These are phyloP conservation scores for Ictidomys tridecemlineatus DNA, from an alignment of 2,113 vertebrate species.

Conservation along the genomic window DNA sequence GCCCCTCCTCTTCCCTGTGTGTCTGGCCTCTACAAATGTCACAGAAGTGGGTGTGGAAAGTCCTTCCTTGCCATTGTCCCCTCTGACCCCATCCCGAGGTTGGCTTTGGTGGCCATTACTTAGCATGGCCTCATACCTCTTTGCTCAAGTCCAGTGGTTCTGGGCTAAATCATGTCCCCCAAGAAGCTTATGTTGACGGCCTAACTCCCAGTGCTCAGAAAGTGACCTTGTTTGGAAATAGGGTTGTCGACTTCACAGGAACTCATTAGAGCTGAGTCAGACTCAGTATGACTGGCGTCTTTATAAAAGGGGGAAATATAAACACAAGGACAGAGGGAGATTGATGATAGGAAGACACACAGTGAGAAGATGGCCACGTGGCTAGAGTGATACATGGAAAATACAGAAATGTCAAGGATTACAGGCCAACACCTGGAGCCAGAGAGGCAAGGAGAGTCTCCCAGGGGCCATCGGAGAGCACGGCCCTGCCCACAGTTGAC, in stretches of 20 bases:
- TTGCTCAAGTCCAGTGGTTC: not conserved
- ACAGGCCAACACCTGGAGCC: not conserved
- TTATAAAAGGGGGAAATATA: not conserved
- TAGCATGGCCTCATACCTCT: not conserved
- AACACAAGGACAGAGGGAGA: not conserved
- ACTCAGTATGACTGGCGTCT: not conserved
- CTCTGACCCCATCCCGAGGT: too few species aligned
- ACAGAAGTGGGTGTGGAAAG: not conserved
- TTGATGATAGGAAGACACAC: not conserved
- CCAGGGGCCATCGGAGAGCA: not conserved
- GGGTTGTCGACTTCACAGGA: not conserved
- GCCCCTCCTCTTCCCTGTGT: not conserved
- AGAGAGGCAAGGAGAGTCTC: not conserved
- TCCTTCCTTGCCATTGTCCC: not conserved
- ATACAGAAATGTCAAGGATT: not conserved
- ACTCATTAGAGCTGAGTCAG: not conserved
- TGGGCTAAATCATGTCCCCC: not conserved
- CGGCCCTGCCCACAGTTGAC: not conserved
- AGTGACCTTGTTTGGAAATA: not conserved
- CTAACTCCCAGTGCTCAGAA: not conserved
- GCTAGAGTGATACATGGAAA: not conserved
- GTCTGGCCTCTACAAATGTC: not conserved
- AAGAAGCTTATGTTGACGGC: not conserved
- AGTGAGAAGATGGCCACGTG: not conserved
- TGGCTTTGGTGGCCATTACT: not conserved